Evolutionary conservation across 2,113 vertebrate species (phyloP).

Genomic region (Reinhardtius hippoglossoides): DNA sequence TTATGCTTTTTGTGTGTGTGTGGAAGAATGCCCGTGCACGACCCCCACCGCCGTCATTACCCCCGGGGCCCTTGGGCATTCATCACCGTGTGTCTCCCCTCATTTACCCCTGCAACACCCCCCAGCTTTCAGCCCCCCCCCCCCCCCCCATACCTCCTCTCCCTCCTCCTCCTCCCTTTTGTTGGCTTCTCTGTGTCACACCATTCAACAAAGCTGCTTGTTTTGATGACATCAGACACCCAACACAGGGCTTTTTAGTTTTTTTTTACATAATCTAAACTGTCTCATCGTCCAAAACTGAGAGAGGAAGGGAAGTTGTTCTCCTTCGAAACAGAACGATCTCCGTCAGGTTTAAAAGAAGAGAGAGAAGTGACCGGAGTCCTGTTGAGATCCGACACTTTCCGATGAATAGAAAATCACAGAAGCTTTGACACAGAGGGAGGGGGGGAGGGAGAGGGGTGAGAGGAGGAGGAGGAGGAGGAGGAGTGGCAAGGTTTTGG

Average conservation of each 20-base stretch:
- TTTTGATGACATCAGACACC: conserved; percentile 55
- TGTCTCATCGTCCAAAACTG: conserved; percentile 1
- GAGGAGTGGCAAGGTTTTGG: neutral
- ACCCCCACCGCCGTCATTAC: conserved; percentile 68
- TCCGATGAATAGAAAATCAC: conserved; percentile 68
- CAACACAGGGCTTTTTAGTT: neutral
- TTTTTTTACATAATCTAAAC: conserved; percentile 37
- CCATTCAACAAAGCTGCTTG: conserved; percentile 55
- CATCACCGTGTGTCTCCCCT: conserved; percentile 64
- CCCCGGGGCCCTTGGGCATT: conserved; percentile 69
- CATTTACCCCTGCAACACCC: conserved; percentile 3
- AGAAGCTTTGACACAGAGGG: conserved; percentile 6
- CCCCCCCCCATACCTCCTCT: neutral
- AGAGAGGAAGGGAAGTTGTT: conserved; percentile 17
- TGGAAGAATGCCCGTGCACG: conserved; percentile 69
- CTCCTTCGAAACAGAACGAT: conserved; percentile 14
- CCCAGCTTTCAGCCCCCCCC: conserved; percentile 27
- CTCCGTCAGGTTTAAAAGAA: conserved; percentile 3
- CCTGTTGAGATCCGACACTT: conserved; percentile 51
- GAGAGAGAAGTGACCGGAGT: conserved; percentile 10
- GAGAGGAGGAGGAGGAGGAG: too few species aligned
- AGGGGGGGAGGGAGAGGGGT: too few species aligned
- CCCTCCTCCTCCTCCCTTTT: conserved; percentile 50
- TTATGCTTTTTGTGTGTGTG: conserved; percentile 65
- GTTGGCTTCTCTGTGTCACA: conserved; percentile 60